Evolutionary conservation across 1,140 invertebrate species (phyloP), one percentile per base, ranked within the genome.

Genomic region (Conus ventricosus): DNA sequence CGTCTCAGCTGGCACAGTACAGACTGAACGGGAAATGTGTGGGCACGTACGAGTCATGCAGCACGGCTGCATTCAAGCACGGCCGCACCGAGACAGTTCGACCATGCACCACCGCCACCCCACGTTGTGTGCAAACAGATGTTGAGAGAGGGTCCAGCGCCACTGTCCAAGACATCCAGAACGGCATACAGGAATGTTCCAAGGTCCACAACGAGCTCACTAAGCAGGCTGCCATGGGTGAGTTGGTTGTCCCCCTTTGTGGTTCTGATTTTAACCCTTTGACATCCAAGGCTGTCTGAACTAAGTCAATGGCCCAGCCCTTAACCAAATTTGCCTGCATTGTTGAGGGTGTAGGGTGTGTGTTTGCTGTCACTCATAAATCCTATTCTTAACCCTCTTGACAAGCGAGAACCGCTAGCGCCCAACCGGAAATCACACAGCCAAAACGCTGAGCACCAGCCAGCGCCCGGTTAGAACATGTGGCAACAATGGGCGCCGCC

Each of bases 41-140:
- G 0, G 97, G 97, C 4, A 98, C 97, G 5, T 99, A 99, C 94
- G 99, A 99, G 95, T 99, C 98, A 0, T 99, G 98, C 94, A 99
- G 98, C 93, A 99, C 99, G 1, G 97, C 99, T 2, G 99, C 98
- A 5, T 99, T 99, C 93, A 97, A 97, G 93, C 98, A 99, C 95
- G 99, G 99, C 0, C 96, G 99, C 88, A 99, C 99, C 0, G 99
- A 99, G 96, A 98, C 98, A 1, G 97, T 99, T 93, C 96, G 99
- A 11, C 97, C 99, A 3, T 93, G 92, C 60, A 95, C 94, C 20
- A 71, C 82, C 67, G 92, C 89, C n/a, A 95, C n/a, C 95, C 25
- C 93, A 93, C 84, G 87, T 87, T 51, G 90, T 92, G 60, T 93
- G 93, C 91, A 87, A 93, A 57, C 87, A 93, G 91, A 86, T 95